Percentiles rank a stretch among this genome's conserved stretches.
Conservation (phyloP, 1,140 invertebrate species). For the Daktulosphaira vitifoliae region DNA sequence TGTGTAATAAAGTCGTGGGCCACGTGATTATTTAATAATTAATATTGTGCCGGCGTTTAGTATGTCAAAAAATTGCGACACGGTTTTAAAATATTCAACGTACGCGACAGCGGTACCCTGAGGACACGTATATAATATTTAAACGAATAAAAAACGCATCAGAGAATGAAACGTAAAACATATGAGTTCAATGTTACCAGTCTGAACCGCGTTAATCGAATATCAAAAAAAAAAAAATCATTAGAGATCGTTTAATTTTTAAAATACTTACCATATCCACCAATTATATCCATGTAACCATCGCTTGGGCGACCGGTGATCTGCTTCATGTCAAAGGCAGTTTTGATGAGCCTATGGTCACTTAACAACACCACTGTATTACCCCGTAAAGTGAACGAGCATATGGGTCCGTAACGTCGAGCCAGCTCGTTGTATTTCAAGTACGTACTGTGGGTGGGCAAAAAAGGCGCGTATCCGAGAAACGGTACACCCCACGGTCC, state of each 20-base stretch:
- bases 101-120: neutral
- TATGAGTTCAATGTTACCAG: no score
- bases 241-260: neutral
- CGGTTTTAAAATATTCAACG: slow-evolving; percentile 24
- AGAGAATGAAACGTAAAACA: no score
- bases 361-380: slow-evolving; percentile 74
- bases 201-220: no score
- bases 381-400: slow-evolving; percentile 69
- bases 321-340: slow-evolving; percentile 72
- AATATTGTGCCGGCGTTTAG: slow-evolving; percentile 27
- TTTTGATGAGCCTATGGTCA: slow-evolving; percentile 72
- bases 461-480: slow-evolving; percentile 65
- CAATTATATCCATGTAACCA: slow-evolving; percentile 73
- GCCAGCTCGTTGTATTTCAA: slow-evolving; percentile 65
- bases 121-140: slow-evolving; percentile 10
- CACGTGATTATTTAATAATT: slow-evolving; percentile 33
- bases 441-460: slow-evolving; percentile 65
- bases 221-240: neutral
- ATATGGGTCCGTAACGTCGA: slow-evolving; percentile 67
- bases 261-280: slow-evolving; percentile 71
- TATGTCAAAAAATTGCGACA: slow-evolving; percentile 29
- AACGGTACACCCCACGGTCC: slow-evolving; percentile 77
- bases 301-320: slow-evolving; percentile 77
- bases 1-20: slow-evolving; percentile 13
- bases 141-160: neutral